Base-by-base conservation (phyloP, 2,888 invertebrate genomes). In the Onchidella celtica region DNA sequence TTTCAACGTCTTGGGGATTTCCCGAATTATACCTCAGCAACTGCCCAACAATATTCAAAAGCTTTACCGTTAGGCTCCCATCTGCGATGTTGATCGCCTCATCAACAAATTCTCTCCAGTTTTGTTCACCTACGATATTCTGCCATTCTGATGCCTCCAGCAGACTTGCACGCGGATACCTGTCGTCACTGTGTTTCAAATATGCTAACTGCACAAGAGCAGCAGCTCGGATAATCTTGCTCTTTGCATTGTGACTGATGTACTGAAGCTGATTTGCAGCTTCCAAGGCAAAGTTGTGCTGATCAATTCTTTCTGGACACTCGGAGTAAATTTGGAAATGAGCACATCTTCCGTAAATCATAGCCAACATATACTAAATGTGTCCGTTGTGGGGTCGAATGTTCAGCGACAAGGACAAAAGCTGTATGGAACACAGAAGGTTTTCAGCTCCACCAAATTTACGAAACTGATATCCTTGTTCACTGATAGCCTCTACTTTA, bases 381-480 rank as follows among this genome's bases (percentile, higher is more conserved):
- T 29, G 47, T 40, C 55, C 69, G 29, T 69, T 55, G 1, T 2
- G 3, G 29, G 47, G 29, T 21, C 27, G 38, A 27, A 69, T 6
- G 3, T 27, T 21, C 27, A 69, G 24, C 2, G 47, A 40, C 40
- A 47, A 69, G 3, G 32, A 29, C 27, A 69, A 14, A 27, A 69
- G 6, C 21, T 40, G 17, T 11, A 69, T 69, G n/a, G 69, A 47
- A 27, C 27, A 29, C 29, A 27, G 17, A 2, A 47, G 47, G 29
- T 69, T 47, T 27, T 47, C 32, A 14, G 69, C 69, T 1, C 69
- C 69, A 17, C 47, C 69, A 69, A 69, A 47, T 47, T 47, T 47
- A 17, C 69, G 40, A 29, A 27, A 69, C 11, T 17, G 2, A 29
- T 47, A 69, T 4, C 29, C 69, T 27, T 47, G 69, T 29, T 69